phyloP scores from a whole-genome alignment of 92 coral and sea anemone genomes.

The Phenganax subtilis region DNA sequence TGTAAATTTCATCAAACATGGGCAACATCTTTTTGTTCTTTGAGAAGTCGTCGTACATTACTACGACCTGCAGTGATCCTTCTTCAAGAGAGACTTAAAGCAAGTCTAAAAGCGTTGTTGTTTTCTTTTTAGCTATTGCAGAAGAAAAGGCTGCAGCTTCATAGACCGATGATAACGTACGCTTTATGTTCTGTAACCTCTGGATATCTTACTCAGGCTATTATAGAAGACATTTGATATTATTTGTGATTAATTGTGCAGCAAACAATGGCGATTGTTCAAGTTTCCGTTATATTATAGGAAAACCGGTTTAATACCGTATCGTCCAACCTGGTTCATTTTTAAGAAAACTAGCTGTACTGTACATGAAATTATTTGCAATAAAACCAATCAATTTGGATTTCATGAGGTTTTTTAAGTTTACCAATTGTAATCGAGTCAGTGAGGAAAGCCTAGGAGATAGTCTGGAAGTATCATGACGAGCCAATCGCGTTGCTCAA shows the following conservation, averaged over 20 bases:
- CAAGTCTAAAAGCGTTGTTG: not conserved
- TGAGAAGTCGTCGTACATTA: too few species aligned
- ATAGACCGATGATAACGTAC: not conserved
- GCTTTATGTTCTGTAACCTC: not conserved
- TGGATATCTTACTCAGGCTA: not conserved
- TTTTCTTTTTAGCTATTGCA: constrained; percentile 22
- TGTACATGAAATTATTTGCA: constrained; percentile 6
- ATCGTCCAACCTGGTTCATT: too few species aligned
- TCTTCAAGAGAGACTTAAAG: not conserved
- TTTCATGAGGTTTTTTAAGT: too few species aligned
- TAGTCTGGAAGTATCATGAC: too few species aligned
- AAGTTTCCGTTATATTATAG: not conserved
- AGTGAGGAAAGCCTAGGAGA: too few species aligned
- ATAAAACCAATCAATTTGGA: not conserved
- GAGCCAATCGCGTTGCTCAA: too few species aligned
- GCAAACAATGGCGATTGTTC: not conserved
- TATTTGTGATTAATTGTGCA: not conserved
- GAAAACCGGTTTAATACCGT: too few species aligned
- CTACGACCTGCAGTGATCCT: not conserved
- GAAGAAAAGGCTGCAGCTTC: constrained; percentile 22
- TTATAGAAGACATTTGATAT: constrained; percentile 15
- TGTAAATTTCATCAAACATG: too few species aligned
- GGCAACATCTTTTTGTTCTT: too few species aligned
- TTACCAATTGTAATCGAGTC: too few species aligned
- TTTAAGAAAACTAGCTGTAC: not conserved